Base-by-base conservation (phyloP, 92 coral and sea anemone genomes). In the Epizoanthus fatuus region DNA sequence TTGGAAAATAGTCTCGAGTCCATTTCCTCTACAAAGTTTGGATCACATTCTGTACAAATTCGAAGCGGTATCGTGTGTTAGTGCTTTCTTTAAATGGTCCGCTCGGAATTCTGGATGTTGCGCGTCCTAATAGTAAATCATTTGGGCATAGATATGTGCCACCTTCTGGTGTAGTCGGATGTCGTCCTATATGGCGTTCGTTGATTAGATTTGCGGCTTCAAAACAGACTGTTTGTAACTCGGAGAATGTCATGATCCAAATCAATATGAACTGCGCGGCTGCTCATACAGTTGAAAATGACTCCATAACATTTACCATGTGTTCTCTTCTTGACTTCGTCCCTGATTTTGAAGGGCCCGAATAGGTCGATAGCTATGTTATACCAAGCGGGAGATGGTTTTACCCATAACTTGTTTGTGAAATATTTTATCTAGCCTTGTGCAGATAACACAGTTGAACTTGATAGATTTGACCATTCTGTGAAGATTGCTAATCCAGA, bases 81-180 rank as follows among this genome's bases (percentile, higher is more conserved):
- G 25, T n/a, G 12, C 82, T 40, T 13, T 86, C 69, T 32, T 86
- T 38, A 51, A 81, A 91, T 19, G 86, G 91, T 1, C 94, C 83
- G 32, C 87, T 84, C n/a, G n/a, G n/a, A n/a, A n/a, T n/a, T n/a
- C n/a, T n/a, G n/a, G n/a, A n/a, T n/a, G n/a, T n/a, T n/a, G n/a
- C 1, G 94, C 91, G 69, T 44, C 94, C 85, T 45, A 90, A 87
- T 3, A 90, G 72, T 19, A 86, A 55, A 54, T 90, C 88, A 49
- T 90, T 86, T 4, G 94, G 94, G 7, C 84, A 73, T 62, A 82
- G 85, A 70, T 75, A 81, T 37, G 81, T 73, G 29, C 81, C 91
- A 38, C 72, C 87, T 29, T 87, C 81, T 39, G 86, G 86, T 44
- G 49, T 52, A 15, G 74, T 71, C 20, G 86, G 90, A 56, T 80